These are phyloP conservation scores for Varanus salvator DNA, from an alignment of 2,113 vertebrate species.

Conservation along the genomic window DNA sequence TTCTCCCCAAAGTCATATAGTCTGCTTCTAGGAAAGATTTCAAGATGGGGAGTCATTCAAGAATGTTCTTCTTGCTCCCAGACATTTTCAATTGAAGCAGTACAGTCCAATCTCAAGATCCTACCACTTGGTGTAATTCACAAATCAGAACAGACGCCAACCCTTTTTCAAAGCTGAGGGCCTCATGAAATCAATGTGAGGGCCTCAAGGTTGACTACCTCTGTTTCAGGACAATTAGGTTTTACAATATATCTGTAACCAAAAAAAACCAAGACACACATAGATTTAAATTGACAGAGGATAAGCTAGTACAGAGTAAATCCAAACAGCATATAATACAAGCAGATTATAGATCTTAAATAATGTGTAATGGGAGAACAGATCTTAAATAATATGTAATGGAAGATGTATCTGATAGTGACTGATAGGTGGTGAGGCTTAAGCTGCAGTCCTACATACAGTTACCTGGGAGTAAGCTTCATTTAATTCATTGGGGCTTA, in stretches of 20 bases:
- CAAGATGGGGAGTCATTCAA: no score
- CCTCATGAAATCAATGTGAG: background rate
- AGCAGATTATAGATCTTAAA: background rate
- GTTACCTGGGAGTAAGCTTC: background rate
- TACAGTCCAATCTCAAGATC: no score
- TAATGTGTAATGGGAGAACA: background rate
- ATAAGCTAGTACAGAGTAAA: background rate
- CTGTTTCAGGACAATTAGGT: background rate
- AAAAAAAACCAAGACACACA: background rate
- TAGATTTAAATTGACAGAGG: background rate
- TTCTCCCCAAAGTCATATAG: no score
- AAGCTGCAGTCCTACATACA: background rate
- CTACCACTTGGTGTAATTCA: no score
- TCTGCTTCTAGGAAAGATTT: no score
- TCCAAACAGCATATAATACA: background rate
- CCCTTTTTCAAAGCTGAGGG: background rate
- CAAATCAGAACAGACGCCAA: no score
- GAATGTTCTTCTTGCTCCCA: no score
- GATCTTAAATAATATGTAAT: background rate
- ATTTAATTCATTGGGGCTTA: background rate
- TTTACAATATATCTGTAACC: background rate
- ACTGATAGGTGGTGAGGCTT: background rate
- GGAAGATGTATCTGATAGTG: background rate
- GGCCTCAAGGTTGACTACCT: background rate
- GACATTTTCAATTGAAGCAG: no score